Evolutionary conservation across 2,113 vertebrate species (phyloP).

Genomic region (Oryzias curvinotus): DNA sequence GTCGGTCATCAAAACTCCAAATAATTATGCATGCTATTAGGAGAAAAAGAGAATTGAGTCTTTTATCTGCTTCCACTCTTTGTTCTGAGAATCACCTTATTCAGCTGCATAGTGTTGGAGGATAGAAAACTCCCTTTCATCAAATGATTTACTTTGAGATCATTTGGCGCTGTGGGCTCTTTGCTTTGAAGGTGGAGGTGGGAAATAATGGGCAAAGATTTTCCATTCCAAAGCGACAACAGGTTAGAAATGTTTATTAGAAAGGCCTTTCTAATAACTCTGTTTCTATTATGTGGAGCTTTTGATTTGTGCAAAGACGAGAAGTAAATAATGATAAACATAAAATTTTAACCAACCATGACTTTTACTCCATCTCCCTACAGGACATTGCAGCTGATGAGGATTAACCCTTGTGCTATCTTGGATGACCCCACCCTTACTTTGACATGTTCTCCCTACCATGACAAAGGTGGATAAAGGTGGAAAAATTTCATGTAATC

Average conservation of each 20-base stretch:
- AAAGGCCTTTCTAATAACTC: background rate
- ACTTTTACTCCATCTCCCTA: no score
- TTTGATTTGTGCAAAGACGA: background rate
- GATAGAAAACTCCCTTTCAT: constrained; percentile 2
- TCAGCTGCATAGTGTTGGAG: background rate
- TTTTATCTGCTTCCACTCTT: constrained; percentile 12
- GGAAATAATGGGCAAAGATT: background rate
- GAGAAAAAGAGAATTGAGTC: background rate
- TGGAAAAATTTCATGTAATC: no score
- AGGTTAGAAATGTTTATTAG: background rate
- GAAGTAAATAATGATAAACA: no score
- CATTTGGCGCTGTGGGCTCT: background rate
- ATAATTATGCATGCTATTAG: background rate
- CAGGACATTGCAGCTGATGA: no score
- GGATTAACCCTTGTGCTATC: no score
- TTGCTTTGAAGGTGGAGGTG: background rate
- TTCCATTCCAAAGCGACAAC: background rate
- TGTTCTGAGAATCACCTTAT: constrained; percentile 19
- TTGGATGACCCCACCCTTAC: no score
- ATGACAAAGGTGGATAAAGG: no score
- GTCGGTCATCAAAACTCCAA: constrained; percentile 4
- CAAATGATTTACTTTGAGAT: constrained; percentile 3
- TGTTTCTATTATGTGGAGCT: background rate
- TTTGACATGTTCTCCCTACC: no score
- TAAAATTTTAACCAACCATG: no score